phyloP scores from a whole-genome alignment of 1,140 invertebrate species.

The Drosophila willistoni region DNA sequence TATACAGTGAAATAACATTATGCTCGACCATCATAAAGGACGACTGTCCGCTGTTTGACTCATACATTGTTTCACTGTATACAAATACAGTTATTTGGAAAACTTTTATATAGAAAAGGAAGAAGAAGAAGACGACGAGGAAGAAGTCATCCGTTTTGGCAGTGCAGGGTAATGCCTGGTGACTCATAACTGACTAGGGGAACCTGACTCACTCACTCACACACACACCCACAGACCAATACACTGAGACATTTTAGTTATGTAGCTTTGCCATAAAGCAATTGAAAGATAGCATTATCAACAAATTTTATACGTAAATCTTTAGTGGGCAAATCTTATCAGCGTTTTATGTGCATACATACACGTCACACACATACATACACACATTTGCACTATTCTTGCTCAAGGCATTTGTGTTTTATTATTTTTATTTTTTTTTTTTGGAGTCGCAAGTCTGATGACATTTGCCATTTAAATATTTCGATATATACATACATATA shows the following conservation, averaged over 20 bases:
- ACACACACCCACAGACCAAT: conserved; percentile 2
- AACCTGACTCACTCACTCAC: conserved; percentile 31
- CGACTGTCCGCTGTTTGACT: too few relatives aligned
- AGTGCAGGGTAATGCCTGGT: conserved; percentile 3
- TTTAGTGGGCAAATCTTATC: conserved; percentile 53
- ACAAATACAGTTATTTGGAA: conserved; percentile 44
- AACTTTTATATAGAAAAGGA: conserved; percentile 26
- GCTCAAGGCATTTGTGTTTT: not conserved
- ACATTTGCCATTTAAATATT: conserved; percentile 17
- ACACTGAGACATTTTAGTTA: conserved; percentile 9
- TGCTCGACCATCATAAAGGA: too few relatives aligned
- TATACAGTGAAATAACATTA: too few relatives aligned
- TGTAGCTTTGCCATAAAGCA: conserved; percentile 36
- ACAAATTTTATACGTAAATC: conserved; percentile 54
- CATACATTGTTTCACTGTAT: not conserved
- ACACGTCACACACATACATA: not conserved
- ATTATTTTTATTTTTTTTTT: not conserved
- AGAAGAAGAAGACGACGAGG: not conserved
- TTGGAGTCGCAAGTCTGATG: conserved; percentile 7
- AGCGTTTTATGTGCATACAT: not conserved
- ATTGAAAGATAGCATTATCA: conserved; percentile 41
- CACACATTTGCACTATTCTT: conserved; percentile 10
- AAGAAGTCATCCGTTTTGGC: not conserved
- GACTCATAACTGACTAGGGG: conserved; percentile 11
- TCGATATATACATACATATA: not conserved